Percentiles rank a stretch among this genome's conserved stretches.
phyloP scores from a whole-genome alignment of 2,888 invertebrate genomes.

The Callosobruchus maculatus region DNA sequence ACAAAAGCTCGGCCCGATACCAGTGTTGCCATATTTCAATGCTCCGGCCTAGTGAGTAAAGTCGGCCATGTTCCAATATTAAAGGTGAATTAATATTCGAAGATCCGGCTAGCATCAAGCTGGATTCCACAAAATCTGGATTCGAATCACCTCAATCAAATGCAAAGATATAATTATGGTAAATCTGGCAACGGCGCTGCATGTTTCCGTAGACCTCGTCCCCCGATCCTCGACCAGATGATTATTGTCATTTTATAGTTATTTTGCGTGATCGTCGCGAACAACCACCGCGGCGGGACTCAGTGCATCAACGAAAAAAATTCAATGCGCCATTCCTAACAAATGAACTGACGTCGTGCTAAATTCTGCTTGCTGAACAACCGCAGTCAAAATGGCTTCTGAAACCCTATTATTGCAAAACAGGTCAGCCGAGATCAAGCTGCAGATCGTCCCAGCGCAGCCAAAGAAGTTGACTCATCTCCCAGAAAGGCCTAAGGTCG shows the following conservation, averaged over 20 bases:
- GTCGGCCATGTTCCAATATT: too few species aligned
- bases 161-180: too few species aligned
- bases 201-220: not conserved
- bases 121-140: too few species aligned
- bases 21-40: too few species aligned
- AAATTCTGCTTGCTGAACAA: not conserved
- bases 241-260: not conserved
- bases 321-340: not conserved
- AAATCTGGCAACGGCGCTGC: not conserved
- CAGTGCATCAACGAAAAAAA: not conserved
- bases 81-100: too few species aligned
- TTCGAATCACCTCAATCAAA: too few species aligned
- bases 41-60: too few species aligned
- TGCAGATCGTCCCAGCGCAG: conserved; percentile 74
- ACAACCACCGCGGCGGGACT: not conserved
- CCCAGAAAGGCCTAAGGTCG: conserved; percentile 85
- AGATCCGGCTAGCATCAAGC: too few species aligned
- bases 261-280: not conserved
- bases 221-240: not conserved
- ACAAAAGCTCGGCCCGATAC: too few species aligned
- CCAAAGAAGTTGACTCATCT: conserved; percentile 82
- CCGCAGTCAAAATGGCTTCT: conserved; percentile 41
- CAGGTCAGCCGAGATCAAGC: conserved; percentile 64
- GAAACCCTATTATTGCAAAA: conserved; percentile 53
- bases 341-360: not conserved